Conservation (phyloP, 2,797 vertebrate species). For the Syndactyla subalaris region DNA sequence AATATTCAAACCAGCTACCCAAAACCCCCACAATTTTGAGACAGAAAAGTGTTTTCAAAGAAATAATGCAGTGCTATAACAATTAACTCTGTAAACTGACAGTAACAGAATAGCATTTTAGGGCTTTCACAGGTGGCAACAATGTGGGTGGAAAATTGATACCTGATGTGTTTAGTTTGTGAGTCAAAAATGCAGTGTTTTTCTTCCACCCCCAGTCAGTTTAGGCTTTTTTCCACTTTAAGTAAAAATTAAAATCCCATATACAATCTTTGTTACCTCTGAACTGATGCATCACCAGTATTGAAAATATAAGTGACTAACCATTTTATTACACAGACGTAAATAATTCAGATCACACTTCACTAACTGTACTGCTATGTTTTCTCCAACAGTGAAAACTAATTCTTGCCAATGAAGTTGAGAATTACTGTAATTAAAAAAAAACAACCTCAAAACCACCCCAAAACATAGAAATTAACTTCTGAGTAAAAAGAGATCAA, state of each 20-base stretch:
- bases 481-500: neutral
- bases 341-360: neutral
- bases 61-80: neutral
- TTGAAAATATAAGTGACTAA: slow-evolving; percentile 1
- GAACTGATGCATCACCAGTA: neutral
- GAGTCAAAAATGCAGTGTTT: neutral
- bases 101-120: neutral
- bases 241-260: neutral
- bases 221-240: neutral
- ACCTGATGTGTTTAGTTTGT: neutral
- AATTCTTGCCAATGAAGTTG: neutral
- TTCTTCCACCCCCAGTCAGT: neutral
- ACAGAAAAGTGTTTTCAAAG: neutral
- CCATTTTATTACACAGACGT: neutral
- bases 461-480: neutral
- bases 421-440: neutral
- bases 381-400: neutral
- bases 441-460: neutral
- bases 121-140: slow-evolving; percentile 9
- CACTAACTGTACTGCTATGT: neutral
- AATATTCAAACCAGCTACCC: neutral
- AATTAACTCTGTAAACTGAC: neutral
- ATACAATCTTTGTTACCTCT: neutral
- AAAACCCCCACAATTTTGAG: neutral
- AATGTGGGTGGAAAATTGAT: slow-evolving; percentile 3